Conservation (phyloP, 2,113 vertebrate species). For the Corythoichthys haematopterus region DNA sequence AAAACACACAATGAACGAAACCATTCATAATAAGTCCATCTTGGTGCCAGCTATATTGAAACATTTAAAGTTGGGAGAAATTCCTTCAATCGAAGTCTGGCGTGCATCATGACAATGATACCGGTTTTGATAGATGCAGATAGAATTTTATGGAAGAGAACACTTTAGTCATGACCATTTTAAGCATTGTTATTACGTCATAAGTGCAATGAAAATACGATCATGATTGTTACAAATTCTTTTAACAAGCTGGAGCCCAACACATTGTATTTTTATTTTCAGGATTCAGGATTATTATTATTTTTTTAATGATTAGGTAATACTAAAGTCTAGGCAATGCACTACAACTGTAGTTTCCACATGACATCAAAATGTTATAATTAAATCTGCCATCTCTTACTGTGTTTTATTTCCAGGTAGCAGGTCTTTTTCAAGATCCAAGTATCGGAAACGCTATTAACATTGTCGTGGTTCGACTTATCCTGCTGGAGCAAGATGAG, state of each 20-base stretch:
- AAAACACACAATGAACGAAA: background rate
- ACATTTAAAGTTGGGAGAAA: background rate
- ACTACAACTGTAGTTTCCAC: background rate
- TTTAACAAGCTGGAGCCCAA: background rate
- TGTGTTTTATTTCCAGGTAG: conserved; percentile 75
- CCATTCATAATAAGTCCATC: background rate
- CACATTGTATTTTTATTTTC: background rate
- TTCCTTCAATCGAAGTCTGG: background rate
- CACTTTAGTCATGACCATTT: background rate
- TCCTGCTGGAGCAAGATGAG: conserved; percentile 89
- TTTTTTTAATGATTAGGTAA: background rate
- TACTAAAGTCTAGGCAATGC: background rate
- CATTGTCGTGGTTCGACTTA: conserved; percentile 86
- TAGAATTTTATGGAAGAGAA: background rate
- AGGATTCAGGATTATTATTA: background rate
- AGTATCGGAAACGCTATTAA: conserved; percentile 94
- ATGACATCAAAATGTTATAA: background rate
- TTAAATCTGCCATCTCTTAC: background rate
- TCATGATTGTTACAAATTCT: background rate
- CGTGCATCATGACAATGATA: background rate
- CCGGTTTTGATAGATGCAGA: background rate
- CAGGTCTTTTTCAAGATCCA: conserved; percentile 84
- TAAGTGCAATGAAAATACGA: background rate
- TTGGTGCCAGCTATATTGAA: background rate
- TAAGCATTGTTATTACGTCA: background rate